Percentiles rank a stretch among this genome's conserved stretches.
Conservation (phyloP, 2,113 vertebrate species). For the Columba livia region DNA sequence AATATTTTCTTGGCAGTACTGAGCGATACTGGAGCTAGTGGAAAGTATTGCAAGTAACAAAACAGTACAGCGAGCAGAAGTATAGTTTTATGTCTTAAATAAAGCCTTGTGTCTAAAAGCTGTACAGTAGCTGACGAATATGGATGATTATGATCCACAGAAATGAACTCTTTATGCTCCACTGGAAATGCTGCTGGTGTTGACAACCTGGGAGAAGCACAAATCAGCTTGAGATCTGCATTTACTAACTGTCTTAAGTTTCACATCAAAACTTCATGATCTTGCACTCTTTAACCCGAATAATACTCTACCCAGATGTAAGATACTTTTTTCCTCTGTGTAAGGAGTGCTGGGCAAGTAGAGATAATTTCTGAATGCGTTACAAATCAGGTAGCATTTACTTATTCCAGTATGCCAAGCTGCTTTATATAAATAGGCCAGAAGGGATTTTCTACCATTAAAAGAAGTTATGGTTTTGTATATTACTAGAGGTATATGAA, state of each 20-base stretch:
- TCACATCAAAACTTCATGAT: not conserved
- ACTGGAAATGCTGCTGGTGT: not conserved
- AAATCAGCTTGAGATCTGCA: not conserved
- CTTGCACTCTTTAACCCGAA: not conserved
- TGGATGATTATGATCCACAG: not conserved
- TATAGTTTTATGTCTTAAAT: not conserved
- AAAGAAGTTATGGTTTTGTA: not conserved
- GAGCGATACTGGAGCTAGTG: not conserved
- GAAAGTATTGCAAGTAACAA: conserved; percentile 5
- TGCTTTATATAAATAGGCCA: not conserved
- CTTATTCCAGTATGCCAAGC: not conserved
- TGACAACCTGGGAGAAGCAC: not conserved
- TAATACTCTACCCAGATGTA: not conserved
- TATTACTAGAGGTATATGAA: not conserved
- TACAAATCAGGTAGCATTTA: not conserved
- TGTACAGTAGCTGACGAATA: conserved; percentile 6
- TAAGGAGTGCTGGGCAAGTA: not conserved
- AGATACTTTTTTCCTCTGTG: not conserved
- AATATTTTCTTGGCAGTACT: conserved; percentile 16
- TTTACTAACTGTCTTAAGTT: not conserved
- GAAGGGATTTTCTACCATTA: not conserved
- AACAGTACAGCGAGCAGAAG: not conserved
- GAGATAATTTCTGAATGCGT: not conserved
- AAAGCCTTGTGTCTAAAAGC: not conserved
- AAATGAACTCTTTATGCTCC: not conserved